These are phyloP conservation scores for Periparus ater DNA, from an alignment of 2,797 vertebrate genomes.

Conservation along the genomic window DNA sequence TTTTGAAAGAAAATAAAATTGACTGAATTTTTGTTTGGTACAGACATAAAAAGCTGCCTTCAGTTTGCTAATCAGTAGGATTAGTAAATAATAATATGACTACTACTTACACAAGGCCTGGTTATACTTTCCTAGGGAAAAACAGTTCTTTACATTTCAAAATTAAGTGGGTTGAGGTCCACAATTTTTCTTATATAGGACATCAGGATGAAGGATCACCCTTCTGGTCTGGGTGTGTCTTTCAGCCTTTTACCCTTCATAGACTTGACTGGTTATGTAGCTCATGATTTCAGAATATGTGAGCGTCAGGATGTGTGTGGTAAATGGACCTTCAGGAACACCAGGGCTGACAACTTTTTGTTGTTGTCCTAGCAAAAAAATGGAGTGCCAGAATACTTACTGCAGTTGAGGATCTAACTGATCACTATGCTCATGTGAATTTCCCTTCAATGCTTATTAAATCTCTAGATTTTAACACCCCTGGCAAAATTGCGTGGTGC, in stretches of 20 bases:
- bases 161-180: not conserved
- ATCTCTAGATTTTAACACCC: not conserved
- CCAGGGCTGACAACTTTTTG: not conserved
- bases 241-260: not conserved
- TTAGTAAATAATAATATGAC: not conserved
- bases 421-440: not conserved
- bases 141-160: not conserved
- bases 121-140: not conserved
- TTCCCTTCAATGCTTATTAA: not conserved
- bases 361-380: not conserved
- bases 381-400: not conserved
- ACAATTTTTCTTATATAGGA: not conserved
- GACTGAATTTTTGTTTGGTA: not conserved
- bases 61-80: not conserved
- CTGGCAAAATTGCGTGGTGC: not conserved
- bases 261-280: not conserved
- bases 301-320: too few species aligned
- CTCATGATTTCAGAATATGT: not conserved
- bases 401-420: not conserved
- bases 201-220: not conserved
- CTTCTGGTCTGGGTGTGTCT: not conserved
- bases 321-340: not conserved
- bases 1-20: conserved; percentile 50
- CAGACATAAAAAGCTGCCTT: not conserved
- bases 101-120: not conserved